Evolutionary conservation across 2,888 invertebrate genomes (phyloP).

Genomic region (Anticlea derivata): DNA sequence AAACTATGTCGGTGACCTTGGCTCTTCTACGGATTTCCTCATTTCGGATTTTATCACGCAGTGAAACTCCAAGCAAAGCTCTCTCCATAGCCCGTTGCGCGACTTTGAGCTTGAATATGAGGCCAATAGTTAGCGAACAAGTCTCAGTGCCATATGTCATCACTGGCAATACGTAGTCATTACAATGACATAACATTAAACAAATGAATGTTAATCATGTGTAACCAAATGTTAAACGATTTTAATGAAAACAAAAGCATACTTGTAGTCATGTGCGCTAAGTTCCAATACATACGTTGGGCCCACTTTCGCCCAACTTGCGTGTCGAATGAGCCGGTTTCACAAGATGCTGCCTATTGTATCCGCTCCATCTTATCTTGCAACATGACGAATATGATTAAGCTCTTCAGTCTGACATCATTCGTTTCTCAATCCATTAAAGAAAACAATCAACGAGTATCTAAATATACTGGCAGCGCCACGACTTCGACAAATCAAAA

Average conservation of each 20-base stretch:
- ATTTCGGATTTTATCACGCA: too few species aligned
- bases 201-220: conserved; percentile 51
- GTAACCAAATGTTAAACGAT: conserved; percentile 55
- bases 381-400: conserved; percentile 79
- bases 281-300: conserved; percentile 63
- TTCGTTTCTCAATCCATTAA: conserved; percentile 48
- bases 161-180: too few species aligned
- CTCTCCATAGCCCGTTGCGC: too few species aligned
- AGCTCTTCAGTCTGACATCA: conserved; percentile 73
- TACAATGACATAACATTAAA: conserved; percentile 18
- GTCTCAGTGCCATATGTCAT: too few species aligned
- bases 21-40: too few species aligned
- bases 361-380: conserved; percentile 76
- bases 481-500: too few species aligned
- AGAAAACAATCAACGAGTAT: conserved; percentile 16
- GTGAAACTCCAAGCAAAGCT: too few species aligned
- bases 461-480: not conserved
- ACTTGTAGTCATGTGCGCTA: conserved; percentile 55
- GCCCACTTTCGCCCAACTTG: conserved; percentile 78
- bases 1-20: too few species aligned
- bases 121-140: too few species aligned
- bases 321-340: conserved; percentile 73
- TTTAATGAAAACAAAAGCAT: conserved; percentile 69
- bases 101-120: too few species aligned
- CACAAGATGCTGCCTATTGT: conserved; percentile 77